A percentile compares a stretch with the other conserved stretches of the same genome.
Evolutionary conservation across 2,888 invertebrate genomes (phyloP).

Genomic region (Portevinia maculata): DNA sequence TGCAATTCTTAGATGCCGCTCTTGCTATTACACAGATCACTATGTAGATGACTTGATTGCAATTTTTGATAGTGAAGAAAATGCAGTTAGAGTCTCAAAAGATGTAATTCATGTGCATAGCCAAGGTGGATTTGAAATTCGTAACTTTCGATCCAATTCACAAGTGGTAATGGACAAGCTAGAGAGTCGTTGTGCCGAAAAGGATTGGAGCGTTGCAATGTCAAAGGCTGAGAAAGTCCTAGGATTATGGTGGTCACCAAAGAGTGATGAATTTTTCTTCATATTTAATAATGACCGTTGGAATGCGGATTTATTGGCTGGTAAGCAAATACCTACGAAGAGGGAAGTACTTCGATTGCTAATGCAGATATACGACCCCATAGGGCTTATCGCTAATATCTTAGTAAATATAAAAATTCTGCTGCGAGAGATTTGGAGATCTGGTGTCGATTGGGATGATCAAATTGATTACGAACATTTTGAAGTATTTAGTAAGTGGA

Average conservation of each 20-base stretch:
- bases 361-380: slow-evolving; percentile 76
- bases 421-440: slow-evolving; percentile 46
- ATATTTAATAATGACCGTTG: slow-evolving; percentile 39
- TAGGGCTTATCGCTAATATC: slow-evolving; percentile 36
- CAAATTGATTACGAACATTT: slow-evolving; percentile 17
- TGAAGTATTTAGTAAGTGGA: slow-evolving; percentile 29
- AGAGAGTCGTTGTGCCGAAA: no score
- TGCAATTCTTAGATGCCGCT: no score
- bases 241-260: slow-evolving; percentile 65
- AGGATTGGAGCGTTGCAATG: no score
- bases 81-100: no score
- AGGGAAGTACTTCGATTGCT: slow-evolving; percentile 69
- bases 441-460: slow-evolving; percentile 31
- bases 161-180: no score
- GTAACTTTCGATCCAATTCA: no score
- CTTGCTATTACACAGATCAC: no score
- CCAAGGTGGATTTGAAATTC: no score
- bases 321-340: slow-evolving; percentile 74
- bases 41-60: no score
- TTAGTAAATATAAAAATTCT: slow-evolving; percentile 49
- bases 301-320: slow-evolving; percentile 38
- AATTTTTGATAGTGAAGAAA: no score
- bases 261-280: slow-evolving; percentile 67
- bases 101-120: no score
- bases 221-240: slow-evolving; percentile 34